These are phyloP conservation scores for Magallana nippona DNA, from an alignment of 2,888 invertebrate species.

Conservation along the genomic window DNA sequence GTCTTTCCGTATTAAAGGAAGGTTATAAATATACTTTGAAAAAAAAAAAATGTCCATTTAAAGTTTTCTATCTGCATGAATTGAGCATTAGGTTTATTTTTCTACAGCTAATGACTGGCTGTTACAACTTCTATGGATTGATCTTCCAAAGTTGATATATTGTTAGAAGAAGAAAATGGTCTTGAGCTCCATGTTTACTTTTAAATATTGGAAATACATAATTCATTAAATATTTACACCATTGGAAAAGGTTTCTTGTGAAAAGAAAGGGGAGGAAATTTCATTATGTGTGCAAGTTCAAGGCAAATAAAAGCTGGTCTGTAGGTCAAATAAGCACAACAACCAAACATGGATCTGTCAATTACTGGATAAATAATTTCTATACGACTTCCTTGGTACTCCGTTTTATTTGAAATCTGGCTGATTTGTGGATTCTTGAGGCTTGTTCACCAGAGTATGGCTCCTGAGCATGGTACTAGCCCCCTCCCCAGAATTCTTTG, in stretches of 20 bases:
- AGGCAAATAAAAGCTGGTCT: neutral
- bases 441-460: no score
- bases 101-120: no score
- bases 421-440: neutral
- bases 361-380: neutral
- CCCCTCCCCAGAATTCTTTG: no score
- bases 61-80: no score
- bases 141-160: neutral
- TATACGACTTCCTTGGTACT: neutral
- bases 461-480: no score
- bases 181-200: slow-evolving; percentile 14
- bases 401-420: neutral
- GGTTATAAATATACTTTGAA: no score
- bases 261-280: neutral
- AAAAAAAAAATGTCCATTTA: no score
- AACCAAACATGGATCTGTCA: neutral
- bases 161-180: neutral
- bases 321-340: neutral
- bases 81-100: no score
- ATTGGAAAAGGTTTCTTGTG: neutral
- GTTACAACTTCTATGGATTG: neutral
- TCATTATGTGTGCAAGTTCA: neutral
- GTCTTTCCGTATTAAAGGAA: no score
- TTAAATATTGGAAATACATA: slow-evolving; percentile 20
- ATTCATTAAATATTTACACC: slow-evolving; percentile 18